Base-by-base conservation (phyloP, 2,888 invertebrate species). In the Eretmocerus hayati region DNA sequence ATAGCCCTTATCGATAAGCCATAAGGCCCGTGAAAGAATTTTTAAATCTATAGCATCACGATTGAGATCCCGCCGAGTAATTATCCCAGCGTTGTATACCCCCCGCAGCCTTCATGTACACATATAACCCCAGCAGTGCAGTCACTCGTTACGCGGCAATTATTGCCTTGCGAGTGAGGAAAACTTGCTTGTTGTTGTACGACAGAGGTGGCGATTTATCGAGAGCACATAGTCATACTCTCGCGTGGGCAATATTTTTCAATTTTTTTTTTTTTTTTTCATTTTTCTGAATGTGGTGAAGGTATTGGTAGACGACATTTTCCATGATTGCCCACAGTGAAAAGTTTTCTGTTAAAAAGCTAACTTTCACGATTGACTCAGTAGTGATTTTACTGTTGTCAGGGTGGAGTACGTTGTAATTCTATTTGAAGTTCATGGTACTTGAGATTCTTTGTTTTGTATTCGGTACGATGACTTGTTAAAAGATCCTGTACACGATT, bases 61-160 rank as follows among this genome's bases (percentile, higher is more conserved):
- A 68, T 68, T 67, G 65, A 47, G 65, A 68, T 67, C 63, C 62
- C 59, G 65, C 59, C 64, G 62, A 65, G 68, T 67, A 67, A 67
- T 68, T 66, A 67, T 54, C 47, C 41, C 18, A 20, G 38, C 47
- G 19, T 18, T 9, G 37, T 11, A 9, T 26, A 26, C 26, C 26
- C 26, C 26, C 26, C 26, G 26, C 26, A 26, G 26, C 26, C 26
- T 11, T 11, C n/a, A n/a, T n/a, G n/a, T n/a, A n/a, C n/a, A n/a
- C n/a, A n/a, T n/a, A n/a, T n/a, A n/a, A n/a, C n/a, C n/a, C n/a
- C n/a, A n/a, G n/a, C n/a, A n/a, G n/a, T 26, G 6, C 26, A 11
- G 8, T 26, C 26, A 26, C 26, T 26, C 26, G 26, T 11, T 26
- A 26, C 26, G 26, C 26, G 26, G 26, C 26, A 26, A 26, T 26